Evolutionary conservation across 2,888 invertebrate genomes (phyloP).

Genomic region (Zygogramma bicolorata): DNA sequence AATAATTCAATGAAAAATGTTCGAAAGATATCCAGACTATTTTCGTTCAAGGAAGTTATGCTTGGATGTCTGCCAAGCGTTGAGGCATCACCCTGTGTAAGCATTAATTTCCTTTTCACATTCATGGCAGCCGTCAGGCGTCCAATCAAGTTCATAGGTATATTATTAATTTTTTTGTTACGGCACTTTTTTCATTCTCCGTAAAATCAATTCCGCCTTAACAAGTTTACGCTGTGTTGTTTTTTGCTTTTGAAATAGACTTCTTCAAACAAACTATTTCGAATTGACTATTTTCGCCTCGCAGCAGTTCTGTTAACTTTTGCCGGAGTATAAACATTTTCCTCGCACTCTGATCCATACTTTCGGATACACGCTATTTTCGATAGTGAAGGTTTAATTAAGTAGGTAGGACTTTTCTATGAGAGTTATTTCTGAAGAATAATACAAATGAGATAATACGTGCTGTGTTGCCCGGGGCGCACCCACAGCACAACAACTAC

Average conservation of each 20-base stretch:
- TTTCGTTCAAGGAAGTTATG: constrained; percentile 12
- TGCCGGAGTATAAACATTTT: not conserved
- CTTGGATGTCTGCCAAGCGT: constrained; percentile 4
- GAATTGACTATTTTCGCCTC: not conserved
- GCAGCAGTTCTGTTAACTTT: not conserved
- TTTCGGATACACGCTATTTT: not conserved
- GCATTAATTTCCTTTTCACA: constrained; percentile 4
- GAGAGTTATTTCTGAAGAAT: not conserved
- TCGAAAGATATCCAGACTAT: not conserved
- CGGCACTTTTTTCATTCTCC: not conserved
- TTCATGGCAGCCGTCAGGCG: not conserved
- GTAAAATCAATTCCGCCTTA: not conserved
- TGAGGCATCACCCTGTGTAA: not conserved
- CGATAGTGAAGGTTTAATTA: not conserved
- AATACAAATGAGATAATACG: not conserved
- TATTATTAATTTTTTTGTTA: constrained; percentile 3
- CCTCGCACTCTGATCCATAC: not conserved
- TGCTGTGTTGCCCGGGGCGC: not conserved
- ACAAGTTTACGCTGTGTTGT: not conserved
- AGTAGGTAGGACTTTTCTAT: not conserved
- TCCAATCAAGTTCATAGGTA: not conserved
- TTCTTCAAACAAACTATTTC: not conserved
- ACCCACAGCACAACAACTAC: not conserved
- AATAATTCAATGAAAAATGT: constrained; percentile 6
- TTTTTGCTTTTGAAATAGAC: not conserved